Percentiles rank a stretch among this genome's conserved stretches.
These are phyloP conservation scores for Psococerastis gibbosa DNA, from an alignment of 2,888 invertebrate species.

Conservation along the genomic window DNA sequence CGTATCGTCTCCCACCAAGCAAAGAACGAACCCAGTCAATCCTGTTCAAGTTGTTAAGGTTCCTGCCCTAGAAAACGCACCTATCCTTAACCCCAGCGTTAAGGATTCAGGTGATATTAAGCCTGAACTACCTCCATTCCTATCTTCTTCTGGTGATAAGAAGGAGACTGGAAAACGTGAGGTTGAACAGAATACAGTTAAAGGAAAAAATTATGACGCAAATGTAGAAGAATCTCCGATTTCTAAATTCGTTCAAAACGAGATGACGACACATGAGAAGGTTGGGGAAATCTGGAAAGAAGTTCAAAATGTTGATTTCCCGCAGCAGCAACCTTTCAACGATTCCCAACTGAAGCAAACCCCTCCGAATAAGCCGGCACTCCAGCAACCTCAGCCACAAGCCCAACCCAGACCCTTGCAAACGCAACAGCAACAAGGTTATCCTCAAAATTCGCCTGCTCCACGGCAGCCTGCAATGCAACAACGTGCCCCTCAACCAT, in stretches of 20 bases:
- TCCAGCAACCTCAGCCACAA: neutral
- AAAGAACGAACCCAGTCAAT: neutral
- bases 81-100: constrained; percentile 6
- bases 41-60: constrained; percentile 6
- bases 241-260: constrained; percentile 5
- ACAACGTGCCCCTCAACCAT: neutral
- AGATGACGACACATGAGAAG: constrained; percentile 3
- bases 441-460: neutral
- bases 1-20: constrained; percentile 2
- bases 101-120: neutral
- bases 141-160: neutral
- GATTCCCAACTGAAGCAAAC: neutral
- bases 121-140: neutral
- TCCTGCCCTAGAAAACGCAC: constrained; percentile 6
- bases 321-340: neutral
- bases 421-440: neutral
- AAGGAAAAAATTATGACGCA: neutral
- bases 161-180: neutral
- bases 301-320: constrained; percentile 3
- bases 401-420: neutral
- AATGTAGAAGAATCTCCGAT: neutral
- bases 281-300: constrained; percentile 9
- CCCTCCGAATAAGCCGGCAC: too few species aligned
- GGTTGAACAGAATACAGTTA: neutral
- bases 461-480: neutral